Evolutionary conservation across 2,797 vertebrate species (phyloP).

Genomic region (Knipowitschia caucasica): DNA sequence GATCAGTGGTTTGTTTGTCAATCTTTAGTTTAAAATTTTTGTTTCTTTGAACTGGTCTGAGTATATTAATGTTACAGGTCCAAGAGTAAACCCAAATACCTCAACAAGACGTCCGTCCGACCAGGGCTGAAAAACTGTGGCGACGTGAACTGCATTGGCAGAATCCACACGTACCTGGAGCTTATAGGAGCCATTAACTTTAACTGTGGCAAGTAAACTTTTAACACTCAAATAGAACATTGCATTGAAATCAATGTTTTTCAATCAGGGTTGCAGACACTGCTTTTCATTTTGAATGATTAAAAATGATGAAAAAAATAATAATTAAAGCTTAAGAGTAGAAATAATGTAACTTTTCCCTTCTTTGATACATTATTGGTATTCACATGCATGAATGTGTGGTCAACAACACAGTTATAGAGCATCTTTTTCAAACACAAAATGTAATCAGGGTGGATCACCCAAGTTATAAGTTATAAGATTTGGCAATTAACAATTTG

Average conservation of each 20-base stretch:
- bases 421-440: no score
- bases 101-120: constrained; percentile 97
- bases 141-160: constrained; percentile 97
- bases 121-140: constrained; percentile 97
- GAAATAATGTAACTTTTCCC: no score
- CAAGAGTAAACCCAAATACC: constrained; percentile 89
- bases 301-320: no score
- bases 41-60: not conserved
- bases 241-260: not conserved
- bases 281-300: not conserved
- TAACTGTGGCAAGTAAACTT: constrained; percentile 82
- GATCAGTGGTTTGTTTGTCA: constrained; percentile 85
- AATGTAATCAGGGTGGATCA: no score
- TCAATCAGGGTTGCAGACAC: not conserved
- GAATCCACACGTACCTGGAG: constrained; percentile 96
- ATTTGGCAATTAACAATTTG: no score
- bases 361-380: no score
- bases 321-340: no score
- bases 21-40: not conserved
- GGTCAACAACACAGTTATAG: no score
- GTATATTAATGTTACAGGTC: constrained; percentile 69
- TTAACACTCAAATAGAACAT: not conserved
- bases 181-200: constrained; percentile 97
- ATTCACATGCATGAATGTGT: no score
- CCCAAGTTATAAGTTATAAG: no score